phyloP scores from a whole-genome alignment of 1,140 invertebrate species.

The Drosophila pseudoananassae region DNA sequence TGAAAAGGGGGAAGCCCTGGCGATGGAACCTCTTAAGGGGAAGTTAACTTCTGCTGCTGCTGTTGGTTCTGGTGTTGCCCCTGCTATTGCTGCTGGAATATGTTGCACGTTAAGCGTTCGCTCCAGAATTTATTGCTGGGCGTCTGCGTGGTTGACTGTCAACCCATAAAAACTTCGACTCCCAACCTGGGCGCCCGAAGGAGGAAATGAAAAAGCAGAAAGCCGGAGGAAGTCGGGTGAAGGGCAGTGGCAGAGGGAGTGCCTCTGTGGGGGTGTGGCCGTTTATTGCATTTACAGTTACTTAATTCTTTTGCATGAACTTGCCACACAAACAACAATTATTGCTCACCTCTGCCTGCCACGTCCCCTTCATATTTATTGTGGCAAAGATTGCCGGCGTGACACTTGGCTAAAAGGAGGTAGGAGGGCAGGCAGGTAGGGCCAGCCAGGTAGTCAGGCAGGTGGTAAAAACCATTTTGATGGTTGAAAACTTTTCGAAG shows the following conservation, averaged over 20 bases:
- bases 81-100: slow-evolving; percentile 48
- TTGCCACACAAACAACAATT: slow-evolving; percentile 80
- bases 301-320: slow-evolving; percentile 80
- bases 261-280: slow-evolving; percentile 38
- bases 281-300: slow-evolving; percentile 79
- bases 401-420: slow-evolving; percentile 37
- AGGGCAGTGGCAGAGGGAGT: background rate
- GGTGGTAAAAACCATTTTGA: slow-evolving; percentile 64
- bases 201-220: background rate
- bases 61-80: slow-evolving; percentile 9
- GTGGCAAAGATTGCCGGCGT: slow-evolving; percentile 34
- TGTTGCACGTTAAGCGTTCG: slow-evolving; percentile 75
- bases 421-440: background rate
- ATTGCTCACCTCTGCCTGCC: slow-evolving; percentile 56
- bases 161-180: slow-evolving; percentile 71
- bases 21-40: slow-evolving; percentile 32
- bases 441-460: slow-evolving; percentile 10
- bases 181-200: slow-evolving; percentile 2
- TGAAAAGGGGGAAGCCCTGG: slow-evolving; percentile 24
- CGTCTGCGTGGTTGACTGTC: slow-evolving; percentile 75
- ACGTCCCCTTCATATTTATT: slow-evolving; percentile 29
- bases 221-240: background rate
- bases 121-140: slow-evolving; percentile 73
- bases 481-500: slow-evolving; percentile 60
- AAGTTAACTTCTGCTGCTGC: slow-evolving; percentile 42